These are phyloP conservation scores for Leptarthrus brevirostris DNA, from an alignment of 2,888 invertebrate species.

Conservation along the genomic window DNA sequence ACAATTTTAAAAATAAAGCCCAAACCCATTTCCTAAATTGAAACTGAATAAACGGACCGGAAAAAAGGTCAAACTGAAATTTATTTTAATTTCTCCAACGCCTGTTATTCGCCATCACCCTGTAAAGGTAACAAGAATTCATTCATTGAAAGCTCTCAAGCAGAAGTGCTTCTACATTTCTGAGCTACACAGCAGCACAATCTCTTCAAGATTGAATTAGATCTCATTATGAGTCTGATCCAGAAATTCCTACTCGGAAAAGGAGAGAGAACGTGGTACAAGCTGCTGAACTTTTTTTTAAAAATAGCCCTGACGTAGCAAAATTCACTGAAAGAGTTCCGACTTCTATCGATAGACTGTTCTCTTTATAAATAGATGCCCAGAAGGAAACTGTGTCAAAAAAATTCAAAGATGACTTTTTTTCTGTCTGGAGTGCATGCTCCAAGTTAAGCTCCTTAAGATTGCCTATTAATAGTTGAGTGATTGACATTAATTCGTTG, in stretches of 20 bases:
- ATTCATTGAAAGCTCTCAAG: too few species aligned
- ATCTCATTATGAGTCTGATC: neutral
- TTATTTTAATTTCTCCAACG: too few species aligned
- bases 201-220: neutral
- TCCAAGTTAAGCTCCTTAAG: neutral
- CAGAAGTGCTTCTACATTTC: too few species aligned
- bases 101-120: too few species aligned
- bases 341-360: neutral
- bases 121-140: too few species aligned
- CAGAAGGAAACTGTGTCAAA: slow-evolving; percentile 28
- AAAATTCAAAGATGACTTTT: slow-evolving; percentile 2
- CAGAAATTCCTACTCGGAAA: neutral
- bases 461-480: slow-evolving; percentile 17
- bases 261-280: too few species aligned
- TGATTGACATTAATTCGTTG: neutral
- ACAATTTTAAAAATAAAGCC: too few species aligned
- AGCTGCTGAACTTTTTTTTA: neutral
- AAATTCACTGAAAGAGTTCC: neutral
- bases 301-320: slow-evolving; percentile 14
- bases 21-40: too few species aligned
- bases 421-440: slow-evolving; percentile 9
- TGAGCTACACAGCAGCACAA: too few species aligned
- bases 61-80: too few species aligned
- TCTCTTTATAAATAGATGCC: slow-evolving; percentile 18
- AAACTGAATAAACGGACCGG: too few species aligned